These are phyloP conservation scores for Chaunax sp. DNA, from an alignment of 2,797 vertebrate species.

Conservation along the genomic window DNA sequence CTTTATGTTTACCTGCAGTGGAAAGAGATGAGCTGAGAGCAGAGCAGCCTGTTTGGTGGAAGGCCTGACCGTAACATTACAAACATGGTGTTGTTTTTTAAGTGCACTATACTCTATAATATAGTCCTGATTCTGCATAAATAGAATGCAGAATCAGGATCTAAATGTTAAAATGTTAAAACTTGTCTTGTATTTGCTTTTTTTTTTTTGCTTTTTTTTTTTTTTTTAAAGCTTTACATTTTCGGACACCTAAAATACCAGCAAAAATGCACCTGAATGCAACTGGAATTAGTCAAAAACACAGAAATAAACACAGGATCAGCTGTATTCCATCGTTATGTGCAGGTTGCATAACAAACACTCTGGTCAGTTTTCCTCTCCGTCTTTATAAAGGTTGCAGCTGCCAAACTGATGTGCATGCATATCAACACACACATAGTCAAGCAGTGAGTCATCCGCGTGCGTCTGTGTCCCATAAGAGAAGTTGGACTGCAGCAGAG, in stretches of 20 bases:
- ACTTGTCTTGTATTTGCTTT: not conserved
- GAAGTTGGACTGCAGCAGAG: constrained; percentile 36
- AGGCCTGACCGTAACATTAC: too few relatives aligned
- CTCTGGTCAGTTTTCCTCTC: constrained; percentile 21
- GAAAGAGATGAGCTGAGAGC: not conserved
- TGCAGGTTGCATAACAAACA: constrained; percentile 27
- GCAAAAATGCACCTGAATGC: not conserved
- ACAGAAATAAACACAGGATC: not conserved
- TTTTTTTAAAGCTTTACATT: too few relatives aligned
- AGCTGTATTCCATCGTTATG: constrained; percentile 8
- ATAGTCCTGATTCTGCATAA: not conserved
- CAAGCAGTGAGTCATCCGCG: constrained; percentile 30
- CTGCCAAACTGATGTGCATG: constrained; percentile 52
- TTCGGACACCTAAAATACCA: not conserved
- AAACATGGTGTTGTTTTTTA: not conserved
- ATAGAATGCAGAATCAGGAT: too few relatives aligned
- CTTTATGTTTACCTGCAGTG: constrained; percentile 4
- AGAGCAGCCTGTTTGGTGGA: not conserved
- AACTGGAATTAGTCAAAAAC: constrained; percentile 11
- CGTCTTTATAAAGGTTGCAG: constrained; percentile 56
- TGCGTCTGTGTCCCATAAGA: constrained; percentile 39
- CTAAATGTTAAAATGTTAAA: too few relatives aligned
- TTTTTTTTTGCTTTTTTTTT: not conserved
- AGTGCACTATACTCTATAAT: not conserved
- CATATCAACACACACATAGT: constrained; percentile 29